Percentiles rank a stretch among this genome's conserved stretches.
Conservation (phyloP, 2,113 vertebrate species). For the Calidris pugnax region DNA sequence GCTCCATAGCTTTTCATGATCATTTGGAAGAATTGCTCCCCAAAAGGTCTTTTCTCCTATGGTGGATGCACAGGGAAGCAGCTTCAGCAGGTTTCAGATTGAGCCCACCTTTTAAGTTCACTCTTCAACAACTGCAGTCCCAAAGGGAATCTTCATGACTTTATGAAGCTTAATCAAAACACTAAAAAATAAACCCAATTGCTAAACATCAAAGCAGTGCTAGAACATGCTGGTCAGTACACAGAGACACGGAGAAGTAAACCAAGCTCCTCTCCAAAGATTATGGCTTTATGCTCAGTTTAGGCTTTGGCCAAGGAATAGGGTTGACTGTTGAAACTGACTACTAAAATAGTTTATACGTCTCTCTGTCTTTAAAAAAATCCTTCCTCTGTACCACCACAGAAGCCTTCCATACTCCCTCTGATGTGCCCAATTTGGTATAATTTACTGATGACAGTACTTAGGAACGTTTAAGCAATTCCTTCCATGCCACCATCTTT, state of each 20-base stretch:
- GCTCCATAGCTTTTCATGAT: constrained; percentile 8
- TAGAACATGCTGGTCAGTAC: not conserved
- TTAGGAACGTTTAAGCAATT: not conserved
- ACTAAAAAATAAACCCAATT: not conserved
- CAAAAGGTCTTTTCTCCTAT: not conserved
- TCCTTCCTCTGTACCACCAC: not conserved
- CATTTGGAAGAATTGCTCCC: not conserved
- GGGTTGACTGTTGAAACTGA: not conserved
- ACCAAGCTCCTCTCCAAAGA: not conserved
- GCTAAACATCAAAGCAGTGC: not conserved
- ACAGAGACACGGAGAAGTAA: not conserved
- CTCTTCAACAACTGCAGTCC: not conserved
- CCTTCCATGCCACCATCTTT: not conserved
- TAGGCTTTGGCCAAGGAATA: not conserved
- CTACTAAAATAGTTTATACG: not conserved
- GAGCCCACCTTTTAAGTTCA: not conserved
- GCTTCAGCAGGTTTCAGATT: not conserved
- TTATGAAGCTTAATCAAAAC: not conserved
- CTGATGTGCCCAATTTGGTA: not conserved
- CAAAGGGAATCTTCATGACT: not conserved
- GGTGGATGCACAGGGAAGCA: not conserved
- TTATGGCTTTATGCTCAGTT: not conserved
- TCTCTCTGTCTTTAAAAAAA: not conserved
- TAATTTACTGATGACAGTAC: not conserved
- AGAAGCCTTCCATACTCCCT: not conserved